A percentile compares a stretch with the other conserved stretches of the same genome.
These are phyloP conservation scores for Podarcis muralis DNA, from an alignment of 2,113 vertebrate genomes.

Conservation along the genomic window DNA sequence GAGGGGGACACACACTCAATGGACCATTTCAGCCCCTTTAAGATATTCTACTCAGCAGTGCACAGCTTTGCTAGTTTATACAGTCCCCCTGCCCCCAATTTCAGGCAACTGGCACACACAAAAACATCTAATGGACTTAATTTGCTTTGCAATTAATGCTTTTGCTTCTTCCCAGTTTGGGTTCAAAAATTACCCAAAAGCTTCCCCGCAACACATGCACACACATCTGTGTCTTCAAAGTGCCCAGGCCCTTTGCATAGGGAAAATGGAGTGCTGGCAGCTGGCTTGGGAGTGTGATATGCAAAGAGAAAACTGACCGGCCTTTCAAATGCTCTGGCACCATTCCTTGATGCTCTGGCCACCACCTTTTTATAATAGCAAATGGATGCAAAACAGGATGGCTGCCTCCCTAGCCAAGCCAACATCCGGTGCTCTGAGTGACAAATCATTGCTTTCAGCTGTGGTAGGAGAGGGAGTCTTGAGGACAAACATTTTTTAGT, in stretches of 20 bases:
- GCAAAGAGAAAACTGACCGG: not conserved
- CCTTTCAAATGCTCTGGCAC: conserved; percentile 44
- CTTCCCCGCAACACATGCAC: conserved; percentile 11
- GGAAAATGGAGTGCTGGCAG: conserved; percentile 21
- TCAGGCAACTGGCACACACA: not conserved
- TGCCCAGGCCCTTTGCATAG: not conserved
- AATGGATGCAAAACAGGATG: conserved; percentile 43
- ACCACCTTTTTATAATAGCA: conserved; percentile 30
- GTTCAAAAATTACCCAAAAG: conserved; percentile 27
- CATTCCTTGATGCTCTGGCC: conserved; percentile 17
- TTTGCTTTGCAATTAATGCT: not conserved
- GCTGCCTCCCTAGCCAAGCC: conserved; percentile 19
- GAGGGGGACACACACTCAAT: too few relatives aligned
- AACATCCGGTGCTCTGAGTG: conserved; percentile 50
- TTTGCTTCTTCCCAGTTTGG: not conserved
- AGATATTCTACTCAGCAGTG: not conserved
- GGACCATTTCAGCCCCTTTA: not conserved
- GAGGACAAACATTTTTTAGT: conserved; percentile 58
- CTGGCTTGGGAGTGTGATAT: conserved; percentile 35
- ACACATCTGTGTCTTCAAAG: conserved; percentile 22
- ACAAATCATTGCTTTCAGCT: conserved; percentile 55
- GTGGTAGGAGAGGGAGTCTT: conserved; percentile 50
- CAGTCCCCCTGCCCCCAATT: not conserved
- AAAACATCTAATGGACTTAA: not conserved
- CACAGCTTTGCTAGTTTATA: not conserved